Evolutionary conservation across 2,797 vertebrate genomes (phyloP), one percentile per base, ranked within the genome.

Genomic region (Spinus pinus): DNA sequence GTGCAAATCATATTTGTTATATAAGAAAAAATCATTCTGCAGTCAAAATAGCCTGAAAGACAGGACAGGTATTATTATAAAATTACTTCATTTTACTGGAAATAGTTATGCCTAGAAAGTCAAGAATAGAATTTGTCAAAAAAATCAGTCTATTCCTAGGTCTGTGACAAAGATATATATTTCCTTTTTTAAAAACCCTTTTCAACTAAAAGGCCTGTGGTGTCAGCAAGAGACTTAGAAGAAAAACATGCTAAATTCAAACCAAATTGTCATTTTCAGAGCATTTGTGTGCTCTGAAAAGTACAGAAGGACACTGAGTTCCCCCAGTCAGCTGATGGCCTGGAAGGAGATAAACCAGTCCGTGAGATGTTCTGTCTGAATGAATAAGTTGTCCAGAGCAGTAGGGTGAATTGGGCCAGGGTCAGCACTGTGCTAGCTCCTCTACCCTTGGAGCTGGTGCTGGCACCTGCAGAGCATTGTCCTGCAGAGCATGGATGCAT

Each of bases 11-110:
- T 41, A 60, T 60, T 86, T 79, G 13, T 81, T 92, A 62, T 44
- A 69, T 56, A 82, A 86, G 60, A 86, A 93, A 83, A 94, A 31
- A 12, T 62, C 49, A n/a, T 46, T 27, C 30, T 77, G 41, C 46
- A 75, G 77, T 64, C 88, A 92, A 92, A 93, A 90, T 30, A 49
- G 24, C 11, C 64, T 70, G 66, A 92, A 90, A 86, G 82, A 79
- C 53, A 86, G 31, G 14, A 12, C 44, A 62, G 14, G 11, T 84
- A 27, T 75, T 94, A 61, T 71, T 78, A 69, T 31, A 88, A 83
- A 82, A 51, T 82, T 87, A 51, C 47, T 85, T 44, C 20, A 39
- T 88, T 90, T 93, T 91, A 79, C 33, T 81, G 44, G 65, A 92
- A 88, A 86, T 66, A 7, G 21, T 84, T 91, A 62, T 5, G 44